phyloP scores from a whole-genome alignment of 2,113 vertebrate genomes.

The Neodon shergylaensis region DNA sequence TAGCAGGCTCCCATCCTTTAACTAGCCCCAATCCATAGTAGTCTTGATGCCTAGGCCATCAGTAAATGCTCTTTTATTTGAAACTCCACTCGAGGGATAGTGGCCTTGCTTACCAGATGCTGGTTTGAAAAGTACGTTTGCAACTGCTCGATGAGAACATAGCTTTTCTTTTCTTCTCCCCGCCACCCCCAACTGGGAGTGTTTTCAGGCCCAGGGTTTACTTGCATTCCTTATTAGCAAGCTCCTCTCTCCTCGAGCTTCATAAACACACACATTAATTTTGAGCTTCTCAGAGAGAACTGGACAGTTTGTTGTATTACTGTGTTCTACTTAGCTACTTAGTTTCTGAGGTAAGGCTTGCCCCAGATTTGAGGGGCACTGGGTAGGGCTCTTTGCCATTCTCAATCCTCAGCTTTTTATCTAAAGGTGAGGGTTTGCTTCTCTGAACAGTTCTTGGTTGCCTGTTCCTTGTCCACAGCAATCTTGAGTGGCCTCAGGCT shows the following conservation, averaged over 20 bases:
- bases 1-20: not conserved
- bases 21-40: not conserved
- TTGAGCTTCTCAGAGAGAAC: not conserved
- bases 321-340: not conserved
- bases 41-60: not conserved
- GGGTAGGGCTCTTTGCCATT: not conserved
- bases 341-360: not conserved
- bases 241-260: not conserved
- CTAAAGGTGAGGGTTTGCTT: not conserved
- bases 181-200: not conserved
- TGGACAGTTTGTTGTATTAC: not conserved
- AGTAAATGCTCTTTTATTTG: not conserved
- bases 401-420: not conserved
- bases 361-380: not conserved
- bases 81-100: not conserved
- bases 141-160: not conserved
- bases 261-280: not conserved
- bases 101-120: not conserved
- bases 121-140: slow-evolving; percentile 16
- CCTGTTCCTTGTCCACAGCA: not conserved
- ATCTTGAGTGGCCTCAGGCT: not conserved
- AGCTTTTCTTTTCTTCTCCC: not conserved
- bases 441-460: not conserved
- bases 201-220: not conserved
- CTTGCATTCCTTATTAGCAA: slow-evolving; percentile 24